phyloP scores from a whole-genome alignment of 1,140 invertebrate species.

The Drusus annulatus region DNA sequence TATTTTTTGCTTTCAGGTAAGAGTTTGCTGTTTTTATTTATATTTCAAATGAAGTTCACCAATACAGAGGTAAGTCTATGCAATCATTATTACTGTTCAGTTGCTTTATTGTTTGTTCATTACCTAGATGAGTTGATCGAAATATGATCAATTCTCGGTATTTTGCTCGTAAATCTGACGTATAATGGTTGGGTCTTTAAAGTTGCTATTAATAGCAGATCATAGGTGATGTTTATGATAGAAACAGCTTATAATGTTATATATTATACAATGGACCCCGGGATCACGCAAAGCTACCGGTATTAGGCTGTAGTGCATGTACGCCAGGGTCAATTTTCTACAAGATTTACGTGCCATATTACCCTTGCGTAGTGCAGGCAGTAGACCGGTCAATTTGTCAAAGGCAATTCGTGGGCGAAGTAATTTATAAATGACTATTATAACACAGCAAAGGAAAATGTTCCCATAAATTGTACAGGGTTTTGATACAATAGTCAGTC shows the following conservation, averaged over 20 bases:
- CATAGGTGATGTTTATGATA: neutral
- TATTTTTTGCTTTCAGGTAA: too few species aligned
- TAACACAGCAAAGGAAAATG: slow-evolving; percentile 15
- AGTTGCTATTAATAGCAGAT: neutral
- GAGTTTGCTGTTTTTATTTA: too few species aligned
- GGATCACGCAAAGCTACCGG: neutral
- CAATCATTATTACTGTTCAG: too few species aligned
- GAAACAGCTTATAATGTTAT: neutral
- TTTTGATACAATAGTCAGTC: slow-evolving; percentile 20
- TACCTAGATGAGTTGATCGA: too few species aligned
- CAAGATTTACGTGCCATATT: slow-evolving; percentile 12
- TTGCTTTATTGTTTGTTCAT: too few species aligned
- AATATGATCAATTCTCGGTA: too few species aligned
- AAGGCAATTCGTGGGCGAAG: slow-evolving; percentile 31
- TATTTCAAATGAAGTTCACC: too few species aligned
- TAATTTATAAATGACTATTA: slow-evolving; percentile 26
- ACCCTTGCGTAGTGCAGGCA: slow-evolving; percentile 6
- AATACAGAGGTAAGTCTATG: too few species aligned
- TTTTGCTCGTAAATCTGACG: neutral
- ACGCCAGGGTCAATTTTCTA: neutral
- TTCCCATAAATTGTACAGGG: slow-evolving; percentile 3
- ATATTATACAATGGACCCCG: neutral
- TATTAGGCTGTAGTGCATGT: neutral
- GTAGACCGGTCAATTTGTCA: slow-evolving; percentile 15
- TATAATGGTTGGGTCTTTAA: neutral